Conservation (phyloP, 2,888 invertebrate genomes). For the Nudaria mundana region DNA sequence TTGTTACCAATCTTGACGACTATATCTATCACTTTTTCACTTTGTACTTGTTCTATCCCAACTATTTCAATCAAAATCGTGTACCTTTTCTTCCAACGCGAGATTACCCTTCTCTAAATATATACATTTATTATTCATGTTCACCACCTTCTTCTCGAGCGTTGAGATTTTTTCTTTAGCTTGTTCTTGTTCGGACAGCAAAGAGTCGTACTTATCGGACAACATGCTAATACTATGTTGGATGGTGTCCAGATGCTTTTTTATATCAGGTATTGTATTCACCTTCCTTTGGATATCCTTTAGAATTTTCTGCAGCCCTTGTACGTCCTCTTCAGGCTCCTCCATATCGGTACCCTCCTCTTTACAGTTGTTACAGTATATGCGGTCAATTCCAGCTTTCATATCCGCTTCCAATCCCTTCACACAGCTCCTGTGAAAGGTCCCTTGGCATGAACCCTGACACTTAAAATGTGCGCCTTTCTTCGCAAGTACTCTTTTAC, state of each 20-base stretch:
- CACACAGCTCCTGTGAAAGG: conserved; percentile 9
- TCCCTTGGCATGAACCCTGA: conserved; percentile 8
- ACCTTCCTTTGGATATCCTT: conserved; percentile 11
- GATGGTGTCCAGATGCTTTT: conserved; percentile 1
- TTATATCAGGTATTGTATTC: not conserved
- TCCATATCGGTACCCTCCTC: conserved; percentile 3
- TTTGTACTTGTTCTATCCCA: conserved; percentile 1
- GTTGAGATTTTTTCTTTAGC: not conserved
- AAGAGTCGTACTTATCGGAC: conserved; percentile 1
- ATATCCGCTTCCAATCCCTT: conserved; percentile 10
- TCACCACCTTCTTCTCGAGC: not conserved
- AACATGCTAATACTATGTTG: not conserved
- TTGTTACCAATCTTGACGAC: not conserved
- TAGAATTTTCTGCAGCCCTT: not conserved
- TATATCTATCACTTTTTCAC: conserved; percentile 1
- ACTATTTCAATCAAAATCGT: not conserved
- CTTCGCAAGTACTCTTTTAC: conserved; percentile 3
- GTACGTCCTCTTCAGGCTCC: not conserved
- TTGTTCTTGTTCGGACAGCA: not conserved
- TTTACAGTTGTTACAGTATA: conserved; percentile 11
- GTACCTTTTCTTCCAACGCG: conserved; percentile 1
- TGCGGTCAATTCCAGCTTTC: conserved; percentile 6
- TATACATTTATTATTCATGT: not conserved
- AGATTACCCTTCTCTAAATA: conserved; percentile 2
- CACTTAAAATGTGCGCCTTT: conserved; percentile 7